Base-by-base conservation (phyloP, 2,797 vertebrate genomes). In the Acrossocheilus fasciatus region DNA sequence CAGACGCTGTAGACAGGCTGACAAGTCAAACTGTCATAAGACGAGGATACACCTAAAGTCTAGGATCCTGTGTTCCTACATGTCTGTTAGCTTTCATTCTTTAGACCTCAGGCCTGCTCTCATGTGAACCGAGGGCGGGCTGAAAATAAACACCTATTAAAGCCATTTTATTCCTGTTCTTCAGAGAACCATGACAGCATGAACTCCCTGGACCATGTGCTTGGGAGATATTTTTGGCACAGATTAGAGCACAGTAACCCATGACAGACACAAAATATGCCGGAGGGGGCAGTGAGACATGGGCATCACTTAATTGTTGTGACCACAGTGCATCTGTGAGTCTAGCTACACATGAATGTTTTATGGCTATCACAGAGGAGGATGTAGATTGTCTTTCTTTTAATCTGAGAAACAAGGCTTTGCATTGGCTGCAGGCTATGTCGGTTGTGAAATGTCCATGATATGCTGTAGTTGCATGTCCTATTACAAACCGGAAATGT, bases 121-220 rank as follows among this genome's bases (percentile, higher is more conserved):
- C 34, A 74, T 57, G 41, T 34, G 70, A 72, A 45, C 36, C 15
- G 8, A 78, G 64, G 41, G 15, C 10, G 30, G 66, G 70, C 83
- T 87, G 59, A 87, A 90, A 90, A 90, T 89, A 90, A 86, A 82
- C 47, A 47, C 81, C 82, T 87, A 90, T 91, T 90, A 88, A 88
- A 89, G 54, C 88, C 91, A 90, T 90, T 91, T 89, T 86, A 85
- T 81, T 85, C 73, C 57, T 73, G 81, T 86, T 87, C 86, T 81
- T 90, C 88, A 90, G 82, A 89, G 86, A 87, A 82, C 75, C 86
- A 84, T 89, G 91, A 89, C 91, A 90, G 88, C 86, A 89, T 77
- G 74, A 89, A 88, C 76, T 82, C 62, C 82, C 68, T 77, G 83
- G 81, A 88, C 82, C 81, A 79, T 88, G 89, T 87, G 77, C 84